These are phyloP conservation scores for Polietes domitor DNA, from an alignment of 2,888 invertebrate species.

Conservation along the genomic window DNA sequence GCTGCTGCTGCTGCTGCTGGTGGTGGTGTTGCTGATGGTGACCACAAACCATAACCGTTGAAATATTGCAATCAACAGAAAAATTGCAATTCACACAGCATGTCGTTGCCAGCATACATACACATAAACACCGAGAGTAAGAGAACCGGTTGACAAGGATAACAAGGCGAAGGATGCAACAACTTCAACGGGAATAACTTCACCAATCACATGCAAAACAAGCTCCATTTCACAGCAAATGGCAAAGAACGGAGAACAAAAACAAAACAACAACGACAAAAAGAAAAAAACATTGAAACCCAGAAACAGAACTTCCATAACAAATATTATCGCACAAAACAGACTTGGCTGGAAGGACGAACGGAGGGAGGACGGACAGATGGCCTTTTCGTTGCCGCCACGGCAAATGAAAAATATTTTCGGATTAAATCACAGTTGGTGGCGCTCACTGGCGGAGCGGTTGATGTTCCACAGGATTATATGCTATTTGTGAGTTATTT, in stretches of 20 bases:
- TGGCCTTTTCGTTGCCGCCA: neutral
- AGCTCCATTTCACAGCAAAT: slow-evolving; percentile 15
- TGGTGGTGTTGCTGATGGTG: slow-evolving; percentile 45
- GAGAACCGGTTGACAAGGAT: slow-evolving; percentile 21
- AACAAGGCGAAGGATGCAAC: neutral
- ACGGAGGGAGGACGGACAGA: neutral
- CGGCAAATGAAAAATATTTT: neutral
- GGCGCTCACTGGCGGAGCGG: neutral
- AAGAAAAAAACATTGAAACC: neutral
- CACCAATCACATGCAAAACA: slow-evolving; percentile 26
- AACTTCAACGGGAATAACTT: slow-evolving; percentile 6
- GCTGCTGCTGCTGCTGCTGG: neutral
- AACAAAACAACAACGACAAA: slow-evolving; percentile 9
- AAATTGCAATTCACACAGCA: slow-evolving; percentile 67
- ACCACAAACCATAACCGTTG: slow-evolving; percentile 66
- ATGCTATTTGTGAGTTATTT: neutral
- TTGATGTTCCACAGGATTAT: neutral
- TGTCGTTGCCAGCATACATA: slow-evolving; percentile 49
- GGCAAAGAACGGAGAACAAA: neutral
- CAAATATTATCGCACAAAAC: slow-evolving; percentile 8
- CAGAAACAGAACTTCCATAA: neutral
- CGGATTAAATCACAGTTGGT: neutral
- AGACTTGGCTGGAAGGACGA: neutral
- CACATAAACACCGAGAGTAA: neutral
- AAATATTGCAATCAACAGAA: slow-evolving; percentile 66